phyloP scores from a whole-genome alignment of 2,888 invertebrate genomes.

The Spilosoma lubricipeda region DNA sequence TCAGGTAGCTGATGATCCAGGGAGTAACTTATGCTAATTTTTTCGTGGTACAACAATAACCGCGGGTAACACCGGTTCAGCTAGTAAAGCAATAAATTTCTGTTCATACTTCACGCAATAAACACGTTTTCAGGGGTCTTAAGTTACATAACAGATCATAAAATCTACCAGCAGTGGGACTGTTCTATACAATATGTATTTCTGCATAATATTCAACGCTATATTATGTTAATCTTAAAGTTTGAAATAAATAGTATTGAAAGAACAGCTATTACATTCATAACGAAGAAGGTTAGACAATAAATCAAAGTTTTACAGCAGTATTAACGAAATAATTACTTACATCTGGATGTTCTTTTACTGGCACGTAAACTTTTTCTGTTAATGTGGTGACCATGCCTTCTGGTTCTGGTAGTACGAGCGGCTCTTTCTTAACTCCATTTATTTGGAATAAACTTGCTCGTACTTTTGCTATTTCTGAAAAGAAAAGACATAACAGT shows the following conservation, averaged over 20 bases:
- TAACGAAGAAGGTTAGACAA: slow-evolving; percentile 26
- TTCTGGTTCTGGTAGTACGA: slow-evolving; percentile 95
- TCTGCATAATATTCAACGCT: background rate
- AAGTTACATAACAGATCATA: background rate
- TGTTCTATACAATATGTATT: background rate
- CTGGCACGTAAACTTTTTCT: slow-evolving; percentile 99
- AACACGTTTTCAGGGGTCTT: background rate
- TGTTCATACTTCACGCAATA: too few species aligned
- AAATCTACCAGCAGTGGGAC: too few species aligned
- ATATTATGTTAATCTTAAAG: background rate
- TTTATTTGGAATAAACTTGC: slow-evolving; percentile 99
- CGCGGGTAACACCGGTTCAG: too few species aligned
- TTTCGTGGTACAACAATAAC: too few species aligned
- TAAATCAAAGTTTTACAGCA: slow-evolving; percentile 24
- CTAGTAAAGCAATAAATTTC: too few species aligned
- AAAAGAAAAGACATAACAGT: slow-evolving; percentile 75
- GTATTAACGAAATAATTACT: slow-evolving; percentile 82
- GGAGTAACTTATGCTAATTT: too few species aligned
- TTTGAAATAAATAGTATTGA: background rate
- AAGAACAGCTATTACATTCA: background rate
- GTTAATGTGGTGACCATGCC: slow-evolving; percentile 96
- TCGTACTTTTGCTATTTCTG: slow-evolving; percentile 99
- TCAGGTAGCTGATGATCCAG: too few species aligned
- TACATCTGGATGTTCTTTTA: slow-evolving; percentile 99
- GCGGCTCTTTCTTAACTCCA: slow-evolving; percentile 97